Evolutionary conservation across 2,888 invertebrate genomes (phyloP).

Genomic region (Sarcophaga subvicina): DNA sequence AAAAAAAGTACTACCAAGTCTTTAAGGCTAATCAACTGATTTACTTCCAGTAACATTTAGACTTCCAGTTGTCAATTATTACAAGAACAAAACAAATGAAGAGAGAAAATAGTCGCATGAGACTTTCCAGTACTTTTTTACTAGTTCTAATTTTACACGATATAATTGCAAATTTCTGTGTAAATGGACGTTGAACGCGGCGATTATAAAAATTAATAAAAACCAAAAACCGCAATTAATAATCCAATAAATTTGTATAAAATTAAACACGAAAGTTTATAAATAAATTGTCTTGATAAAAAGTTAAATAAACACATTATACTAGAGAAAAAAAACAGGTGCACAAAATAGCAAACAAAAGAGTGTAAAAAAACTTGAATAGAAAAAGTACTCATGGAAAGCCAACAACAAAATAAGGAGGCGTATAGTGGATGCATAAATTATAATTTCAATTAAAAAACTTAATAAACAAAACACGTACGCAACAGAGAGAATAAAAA

Average conservation of each 20-base stretch:
- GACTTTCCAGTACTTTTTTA: conserved; percentile 48
- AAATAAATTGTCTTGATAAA: conserved; percentile 49
- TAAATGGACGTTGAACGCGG: conserved; percentile 4
- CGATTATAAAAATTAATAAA: not conserved
- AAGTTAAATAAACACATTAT: conserved; percentile 46
- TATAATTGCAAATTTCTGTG: conserved; percentile 33
- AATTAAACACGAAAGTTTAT: conserved; percentile 20
- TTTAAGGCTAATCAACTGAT: not conserved
- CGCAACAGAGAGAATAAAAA: conserved; percentile 16
- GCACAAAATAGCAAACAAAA: conserved; percentile 48
- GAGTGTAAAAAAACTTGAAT: conserved; percentile 22
- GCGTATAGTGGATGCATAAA: conserved; percentile 61
- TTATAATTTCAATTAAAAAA: conserved; percentile 48
- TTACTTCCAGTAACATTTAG: conserved; percentile 6
- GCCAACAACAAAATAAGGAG: conserved; percentile 53
- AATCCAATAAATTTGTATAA: not conserved
- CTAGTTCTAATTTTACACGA: conserved; percentile 56
- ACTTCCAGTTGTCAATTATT: conserved; percentile 55
- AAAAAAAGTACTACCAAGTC: conserved; percentile 30
- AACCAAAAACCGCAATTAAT: conserved; percentile 4
- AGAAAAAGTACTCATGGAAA: conserved; percentile 35
- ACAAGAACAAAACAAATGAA: conserved; percentile 47
- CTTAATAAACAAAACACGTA: conserved; percentile 64
- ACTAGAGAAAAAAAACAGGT: conserved; percentile 59
- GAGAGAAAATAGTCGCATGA: conserved; percentile 36